Conservation (phyloP, 2,888 invertebrate genomes). For the Altica lythri region DNA sequence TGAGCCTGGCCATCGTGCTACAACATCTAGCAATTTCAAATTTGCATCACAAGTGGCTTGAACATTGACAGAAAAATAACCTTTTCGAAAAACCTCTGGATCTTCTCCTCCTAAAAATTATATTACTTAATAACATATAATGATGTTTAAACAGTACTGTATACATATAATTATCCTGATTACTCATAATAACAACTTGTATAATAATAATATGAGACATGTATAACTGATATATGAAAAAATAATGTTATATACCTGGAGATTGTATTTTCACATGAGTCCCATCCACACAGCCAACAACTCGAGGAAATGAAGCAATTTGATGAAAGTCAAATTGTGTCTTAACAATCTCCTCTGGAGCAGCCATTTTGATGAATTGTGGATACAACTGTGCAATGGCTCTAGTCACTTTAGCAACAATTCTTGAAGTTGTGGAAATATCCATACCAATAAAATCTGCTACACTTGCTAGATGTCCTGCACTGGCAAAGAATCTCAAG, state of each 20-base stretch:
- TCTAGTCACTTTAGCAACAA: not conserved
- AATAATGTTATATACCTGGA: slow-evolving; percentile 23
- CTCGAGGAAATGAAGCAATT: not conserved
- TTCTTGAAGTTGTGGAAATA: not conserved
- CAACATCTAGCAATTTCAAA: slow-evolving; percentile 38
- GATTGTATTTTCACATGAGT: slow-evolving; percentile 45
- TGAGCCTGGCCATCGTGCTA: slow-evolving; percentile 44
- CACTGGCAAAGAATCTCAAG: not conserved
- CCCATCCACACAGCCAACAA: slow-evolving; percentile 2
- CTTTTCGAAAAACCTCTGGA: slow-evolving; percentile 42
- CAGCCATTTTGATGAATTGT: slow-evolving; percentile 10
- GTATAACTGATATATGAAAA: not conserved
- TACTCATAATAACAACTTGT: no score
- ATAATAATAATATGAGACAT: not conserved
- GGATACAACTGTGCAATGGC: not conserved
- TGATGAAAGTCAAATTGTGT: not conserved
- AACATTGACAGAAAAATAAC: slow-evolving; percentile 42
- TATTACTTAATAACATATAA: not conserved
- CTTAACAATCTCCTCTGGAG: slow-evolving; percentile 10
- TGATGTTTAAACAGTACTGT: not conserved
- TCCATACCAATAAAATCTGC: not conserved
- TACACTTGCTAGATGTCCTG: not conserved
- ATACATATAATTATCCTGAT: not conserved
- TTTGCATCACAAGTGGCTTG: slow-evolving; percentile 40
- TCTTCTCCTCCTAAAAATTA: slow-evolving; percentile 32